phyloP scores from a whole-genome alignment of 2,888 invertebrate genomes.

The Pandemis cinnamomeana region DNA sequence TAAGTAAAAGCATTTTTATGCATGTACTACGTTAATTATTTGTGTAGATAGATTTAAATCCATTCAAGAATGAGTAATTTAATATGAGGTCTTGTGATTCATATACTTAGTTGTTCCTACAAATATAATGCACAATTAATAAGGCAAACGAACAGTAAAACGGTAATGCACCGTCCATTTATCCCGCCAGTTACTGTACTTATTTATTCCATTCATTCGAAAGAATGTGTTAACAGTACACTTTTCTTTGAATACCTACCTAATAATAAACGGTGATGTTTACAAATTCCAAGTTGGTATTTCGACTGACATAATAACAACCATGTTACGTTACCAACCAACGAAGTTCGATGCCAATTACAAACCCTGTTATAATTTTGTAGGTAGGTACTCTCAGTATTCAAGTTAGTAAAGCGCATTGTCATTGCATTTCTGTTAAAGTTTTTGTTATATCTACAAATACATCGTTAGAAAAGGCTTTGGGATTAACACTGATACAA shows the following conservation, averaged over 20 bases:
- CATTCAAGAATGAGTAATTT: not conserved
- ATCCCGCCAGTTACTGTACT: not conserved
- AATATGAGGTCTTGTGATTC: too few species aligned
- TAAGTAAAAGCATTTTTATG: too few species aligned
- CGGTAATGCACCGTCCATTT: not conserved
- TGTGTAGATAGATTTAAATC: not conserved
- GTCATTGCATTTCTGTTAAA: slow-evolving; percentile 15
- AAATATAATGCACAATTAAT: too few species aligned
- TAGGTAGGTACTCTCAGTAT: not conserved
- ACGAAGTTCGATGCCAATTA: not conserved
- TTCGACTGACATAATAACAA: not conserved
- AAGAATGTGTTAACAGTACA: not conserved
- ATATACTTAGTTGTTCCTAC: too few species aligned
- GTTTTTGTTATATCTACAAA: slow-evolving; percentile 10
- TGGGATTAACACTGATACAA: slow-evolving; percentile 50
- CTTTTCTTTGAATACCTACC: not conserved
- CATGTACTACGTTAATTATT: not conserved
- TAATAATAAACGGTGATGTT: not conserved
- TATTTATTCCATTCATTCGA: not conserved
- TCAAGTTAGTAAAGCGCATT: slow-evolving; percentile 31
- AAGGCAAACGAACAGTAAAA: too few species aligned
- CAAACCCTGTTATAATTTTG: not conserved
- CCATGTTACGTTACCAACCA: not conserved
- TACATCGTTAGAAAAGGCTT: slow-evolving; percentile 49
- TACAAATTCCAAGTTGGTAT: not conserved